Base-by-base conservation (phyloP, 2,888 invertebrate species). In the Eupithecia inturbata region DNA sequence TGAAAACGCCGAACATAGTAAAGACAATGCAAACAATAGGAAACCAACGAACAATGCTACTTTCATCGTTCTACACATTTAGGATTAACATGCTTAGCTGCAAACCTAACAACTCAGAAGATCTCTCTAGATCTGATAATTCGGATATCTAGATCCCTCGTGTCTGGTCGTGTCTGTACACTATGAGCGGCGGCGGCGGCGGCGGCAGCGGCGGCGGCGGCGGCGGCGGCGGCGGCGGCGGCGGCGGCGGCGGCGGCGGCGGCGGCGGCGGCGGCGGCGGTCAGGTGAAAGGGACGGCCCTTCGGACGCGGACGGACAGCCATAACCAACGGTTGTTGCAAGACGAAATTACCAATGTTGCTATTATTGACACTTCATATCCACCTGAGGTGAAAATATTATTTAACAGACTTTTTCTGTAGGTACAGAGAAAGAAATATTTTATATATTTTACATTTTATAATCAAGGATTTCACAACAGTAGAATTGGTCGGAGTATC, bases 211-310 rank as follows among this genome's bases (percentile, higher is more conserved):
- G n/a, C n/a, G n/a, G n/a, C n/a, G n/a, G n/a, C n/a, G n/a, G n/a
- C n/a, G n/a, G n/a, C n/a, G n/a, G n/a, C n/a, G n/a, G n/a, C n/a
- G n/a, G n/a, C n/a, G n/a, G n/a, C n/a, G n/a, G n/a, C n/a, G n/a
- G n/a, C n/a, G n/a, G n/a, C n/a, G n/a, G n/a, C n/a, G n/a, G n/a
- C n/a, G n/a, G n/a, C n/a, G n/a, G n/a, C n/a, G n/a, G n/a, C n/a
- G n/a, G n/a, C n/a, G n/a, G n/a, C n/a, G n/a, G n/a, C n/a, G n/a
- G 16, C 28, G 49, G 14, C 49, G 53, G 49, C 36, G 31, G 68
- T 41, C 57, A 36, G 31, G 68, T 57, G 57, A 64, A 33, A 64
- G 63, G 63, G 63, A 33, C 33, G 36, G 63, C 63, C 36, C 63
- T 64, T 64, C 49, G 22, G 22, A 53, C 49, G 2, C 3, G 33